phyloP scores from a whole-genome alignment of 2,797 vertebrate species.

The Distichodus sexfasciatus region DNA sequence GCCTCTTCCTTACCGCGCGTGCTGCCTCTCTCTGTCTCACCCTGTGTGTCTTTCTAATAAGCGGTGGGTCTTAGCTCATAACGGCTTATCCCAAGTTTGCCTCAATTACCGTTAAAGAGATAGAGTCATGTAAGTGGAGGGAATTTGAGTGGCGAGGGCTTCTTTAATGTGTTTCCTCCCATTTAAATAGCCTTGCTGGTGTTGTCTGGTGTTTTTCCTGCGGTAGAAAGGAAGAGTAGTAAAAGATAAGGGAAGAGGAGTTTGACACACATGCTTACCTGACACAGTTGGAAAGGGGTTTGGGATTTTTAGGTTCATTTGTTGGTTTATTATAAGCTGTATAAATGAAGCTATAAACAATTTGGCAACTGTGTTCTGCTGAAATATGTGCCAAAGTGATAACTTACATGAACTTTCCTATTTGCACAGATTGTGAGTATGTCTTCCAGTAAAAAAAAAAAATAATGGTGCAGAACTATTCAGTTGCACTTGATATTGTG shows the following conservation, averaged over 20 bases:
- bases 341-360: too few species aligned
- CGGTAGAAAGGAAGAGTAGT: slow-evolving; percentile 47
- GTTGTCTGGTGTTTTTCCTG: slow-evolving; percentile 62
- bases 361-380: background rate
- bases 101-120: slow-evolving; percentile 84
- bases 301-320: background rate
- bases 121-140: slow-evolving; percentile 64
- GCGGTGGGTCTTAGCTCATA: slow-evolving; percentile 91
- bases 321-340: too few species aligned
- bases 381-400: background rate
- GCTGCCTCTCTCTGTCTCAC: slow-evolving; percentile 45
- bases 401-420: background rate
- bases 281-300: background rate
- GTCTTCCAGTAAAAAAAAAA: background rate
- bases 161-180: slow-evolving; percentile 84
- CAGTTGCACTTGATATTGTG: slow-evolving; percentile 21
- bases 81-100: slow-evolving; percentile 97
- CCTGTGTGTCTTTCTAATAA: slow-evolving; percentile 89
- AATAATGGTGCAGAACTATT: slow-evolving; percentile 26
- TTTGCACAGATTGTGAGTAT: background rate
- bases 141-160: slow-evolving; percentile 55
- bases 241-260: background rate
- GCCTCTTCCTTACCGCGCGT: slow-evolving; percentile 51
- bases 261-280: background rate
- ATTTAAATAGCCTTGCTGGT: slow-evolving; percentile 77